Conservation (phyloP, 2,113 vertebrate genomes). For the Paratilapia polleni region DNA sequence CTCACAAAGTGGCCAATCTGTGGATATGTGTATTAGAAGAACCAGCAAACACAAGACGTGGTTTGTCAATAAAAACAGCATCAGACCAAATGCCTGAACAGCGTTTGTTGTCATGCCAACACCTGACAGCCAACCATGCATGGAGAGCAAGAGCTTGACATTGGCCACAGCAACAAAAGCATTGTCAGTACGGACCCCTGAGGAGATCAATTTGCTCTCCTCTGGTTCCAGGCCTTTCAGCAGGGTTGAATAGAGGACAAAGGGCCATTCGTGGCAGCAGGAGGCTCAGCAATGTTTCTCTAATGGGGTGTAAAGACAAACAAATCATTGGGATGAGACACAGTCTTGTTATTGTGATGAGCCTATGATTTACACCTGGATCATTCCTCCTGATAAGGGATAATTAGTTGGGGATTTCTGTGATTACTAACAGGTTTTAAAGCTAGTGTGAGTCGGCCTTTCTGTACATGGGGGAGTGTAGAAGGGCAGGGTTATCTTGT, state of each 20-base stretch:
- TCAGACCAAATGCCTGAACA: constrained; percentile 45
- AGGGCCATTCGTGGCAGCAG: constrained; percentile 57
- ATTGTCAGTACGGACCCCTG: constrained; percentile 63
- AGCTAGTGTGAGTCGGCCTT: not conserved
- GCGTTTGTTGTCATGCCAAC: constrained; percentile 60
- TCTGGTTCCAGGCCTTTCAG: constrained; percentile 67
- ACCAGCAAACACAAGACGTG: constrained; percentile 22
- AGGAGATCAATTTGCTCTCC: constrained; percentile 73
- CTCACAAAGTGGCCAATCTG: not conserved
- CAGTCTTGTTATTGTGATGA: constrained; percentile 59
- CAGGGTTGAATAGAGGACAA: constrained; percentile 71
- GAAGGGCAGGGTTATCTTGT: not conserved
- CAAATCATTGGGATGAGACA: constrained; percentile 68
- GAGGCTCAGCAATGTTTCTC: constrained; percentile 67
- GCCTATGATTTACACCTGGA: constrained; percentile 72
- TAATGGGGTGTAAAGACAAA: constrained; percentile 77
- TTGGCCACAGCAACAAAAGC: constrained; percentile 67
- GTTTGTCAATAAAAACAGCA: constrained; percentile 45
- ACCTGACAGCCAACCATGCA: constrained; percentile 59
- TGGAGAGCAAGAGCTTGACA: constrained; percentile 61
- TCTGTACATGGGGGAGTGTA: not conserved
- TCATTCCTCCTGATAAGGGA: constrained; percentile 49
- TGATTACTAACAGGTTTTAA: constrained; percentile 14
- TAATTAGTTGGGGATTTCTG: constrained; percentile 52
- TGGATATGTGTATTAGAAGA: not conserved